phyloP scores from a whole-genome alignment of 2,113 vertebrate species.

The Pteropus alecto region DNA sequence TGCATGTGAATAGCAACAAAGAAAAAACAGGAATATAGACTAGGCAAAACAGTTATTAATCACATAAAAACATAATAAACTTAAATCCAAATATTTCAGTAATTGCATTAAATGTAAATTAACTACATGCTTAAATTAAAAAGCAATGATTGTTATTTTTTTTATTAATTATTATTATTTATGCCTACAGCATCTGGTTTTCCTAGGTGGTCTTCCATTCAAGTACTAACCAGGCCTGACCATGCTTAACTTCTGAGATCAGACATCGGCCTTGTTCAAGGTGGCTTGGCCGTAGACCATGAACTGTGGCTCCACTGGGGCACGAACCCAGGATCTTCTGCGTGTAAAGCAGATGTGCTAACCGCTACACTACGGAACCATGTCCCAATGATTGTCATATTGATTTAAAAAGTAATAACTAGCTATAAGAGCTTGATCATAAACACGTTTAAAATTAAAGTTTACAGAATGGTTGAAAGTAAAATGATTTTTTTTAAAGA shows the following conservation, averaged over 20 bases:
- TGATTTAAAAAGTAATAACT: background rate
- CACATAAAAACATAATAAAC: background rate
- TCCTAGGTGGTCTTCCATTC: too few species aligned
- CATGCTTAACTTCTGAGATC: too few species aligned
- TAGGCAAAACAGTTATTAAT: background rate
- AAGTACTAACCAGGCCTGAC: too few species aligned
- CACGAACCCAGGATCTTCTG: too few species aligned
- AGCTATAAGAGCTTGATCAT: background rate
- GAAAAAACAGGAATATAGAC: background rate
- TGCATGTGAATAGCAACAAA: background rate
- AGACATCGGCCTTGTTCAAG: too few species aligned
- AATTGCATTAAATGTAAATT: background rate
- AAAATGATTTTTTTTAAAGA: slow-evolving; percentile 15
- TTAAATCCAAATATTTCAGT: slow-evolving; percentile 25
- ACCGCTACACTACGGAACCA: too few species aligned
- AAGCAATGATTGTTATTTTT: background rate
- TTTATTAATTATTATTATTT: too few species aligned
- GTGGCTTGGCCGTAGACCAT: too few species aligned
- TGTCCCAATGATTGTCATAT: background rate
- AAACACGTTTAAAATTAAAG: background rate
- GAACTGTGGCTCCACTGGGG: too few species aligned
- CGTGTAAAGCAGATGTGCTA: too few species aligned
- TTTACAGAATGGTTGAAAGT: slow-evolving; percentile 12
- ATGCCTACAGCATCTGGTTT: too few species aligned
- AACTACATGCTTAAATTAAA: background rate